These are phyloP conservation scores for Scaptomyza tumidula DNA, from an alignment of 2,888 invertebrate species.

Conservation along the genomic window DNA sequence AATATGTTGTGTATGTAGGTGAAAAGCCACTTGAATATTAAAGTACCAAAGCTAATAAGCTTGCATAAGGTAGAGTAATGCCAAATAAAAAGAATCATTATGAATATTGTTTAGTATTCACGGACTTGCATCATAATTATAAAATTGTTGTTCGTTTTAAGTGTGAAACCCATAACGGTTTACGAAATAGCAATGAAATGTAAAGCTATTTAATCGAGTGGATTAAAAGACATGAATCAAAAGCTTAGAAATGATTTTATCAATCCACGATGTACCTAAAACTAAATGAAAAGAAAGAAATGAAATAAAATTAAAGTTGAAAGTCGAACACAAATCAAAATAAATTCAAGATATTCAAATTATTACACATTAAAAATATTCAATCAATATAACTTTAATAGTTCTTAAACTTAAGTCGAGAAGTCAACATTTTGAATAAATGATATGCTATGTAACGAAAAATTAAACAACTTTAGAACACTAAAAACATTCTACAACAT, in stretches of 20 bases:
- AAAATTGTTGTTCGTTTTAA: not conserved
- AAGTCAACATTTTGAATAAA: too few relatives aligned
- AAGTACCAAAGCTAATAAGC: slow-evolving; percentile 29
- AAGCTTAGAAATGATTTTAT: not conserved
- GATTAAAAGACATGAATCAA: not conserved
- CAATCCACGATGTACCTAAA: not conserved
- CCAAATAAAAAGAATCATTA: not conserved
- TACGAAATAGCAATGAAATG: too few relatives aligned
- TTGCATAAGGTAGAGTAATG: slow-evolving; percentile 6
- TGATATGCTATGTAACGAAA: too few relatives aligned
- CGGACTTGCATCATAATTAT: not conserved
- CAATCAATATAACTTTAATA: too few relatives aligned
- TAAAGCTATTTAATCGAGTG: too few relatives aligned
- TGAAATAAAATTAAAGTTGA: not conserved
- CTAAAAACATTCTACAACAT: too few relatives aligned
- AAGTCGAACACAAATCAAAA: not conserved
- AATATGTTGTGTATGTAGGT: slow-evolving; percentile 18
- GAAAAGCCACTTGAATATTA: slow-evolving; percentile 8
- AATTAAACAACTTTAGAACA: too few relatives aligned
- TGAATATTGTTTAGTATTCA: not conserved
- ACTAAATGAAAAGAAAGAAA: not conserved
- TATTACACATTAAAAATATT: too few relatives aligned
- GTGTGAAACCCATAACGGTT: too few relatives aligned
- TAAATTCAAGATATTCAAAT: too few relatives aligned
- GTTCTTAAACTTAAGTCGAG: too few relatives aligned